A percentile compares a stretch with the other conserved stretches of the same genome.
Conservation (phyloP, 1,140 invertebrate species). For the Glossosoma conforme region DNA sequence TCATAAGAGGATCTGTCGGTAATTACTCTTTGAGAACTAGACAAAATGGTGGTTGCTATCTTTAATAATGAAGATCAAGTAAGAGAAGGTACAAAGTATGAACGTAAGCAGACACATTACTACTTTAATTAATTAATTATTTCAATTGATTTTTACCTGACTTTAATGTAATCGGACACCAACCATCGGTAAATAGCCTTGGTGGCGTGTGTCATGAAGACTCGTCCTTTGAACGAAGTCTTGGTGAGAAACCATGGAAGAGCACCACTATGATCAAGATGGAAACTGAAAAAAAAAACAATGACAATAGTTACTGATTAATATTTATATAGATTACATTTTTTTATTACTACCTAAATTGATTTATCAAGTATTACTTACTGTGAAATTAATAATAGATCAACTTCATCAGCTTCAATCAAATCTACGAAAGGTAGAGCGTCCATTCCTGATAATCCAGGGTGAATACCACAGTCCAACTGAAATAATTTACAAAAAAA, state of each 20-base stretch:
- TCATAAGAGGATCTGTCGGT: too few relatives aligned
- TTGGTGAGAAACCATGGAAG: conserved; percentile 97
- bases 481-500: conserved; percentile 36
- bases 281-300: conserved; percentile 67
- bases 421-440: conserved; percentile 96
- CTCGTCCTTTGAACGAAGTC: conserved; percentile 95
- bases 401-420: conserved; percentile 96
- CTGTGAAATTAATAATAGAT: conserved; percentile 95
- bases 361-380: conserved; percentile 52
- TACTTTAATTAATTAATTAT: background rate
- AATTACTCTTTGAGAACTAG: too few relatives aligned
- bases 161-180: conserved; percentile 98
- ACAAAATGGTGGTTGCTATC: too few relatives aligned
- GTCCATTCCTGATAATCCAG: conserved; percentile 94
- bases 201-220: conserved; percentile 99
- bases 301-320: conserved; percentile 8
- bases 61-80: too few relatives aligned
- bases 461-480: conserved; percentile 99
- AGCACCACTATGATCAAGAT: conserved; percentile 97
- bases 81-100: too few relatives aligned
- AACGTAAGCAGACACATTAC: too few relatives aligned
- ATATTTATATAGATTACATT: background rate
- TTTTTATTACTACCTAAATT: background rate
- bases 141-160: conserved; percentile 57
- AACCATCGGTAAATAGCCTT: conserved; percentile 99